Conservation (phyloP, 2,888 invertebrate species). For the Abrostola triplasia region DNA sequence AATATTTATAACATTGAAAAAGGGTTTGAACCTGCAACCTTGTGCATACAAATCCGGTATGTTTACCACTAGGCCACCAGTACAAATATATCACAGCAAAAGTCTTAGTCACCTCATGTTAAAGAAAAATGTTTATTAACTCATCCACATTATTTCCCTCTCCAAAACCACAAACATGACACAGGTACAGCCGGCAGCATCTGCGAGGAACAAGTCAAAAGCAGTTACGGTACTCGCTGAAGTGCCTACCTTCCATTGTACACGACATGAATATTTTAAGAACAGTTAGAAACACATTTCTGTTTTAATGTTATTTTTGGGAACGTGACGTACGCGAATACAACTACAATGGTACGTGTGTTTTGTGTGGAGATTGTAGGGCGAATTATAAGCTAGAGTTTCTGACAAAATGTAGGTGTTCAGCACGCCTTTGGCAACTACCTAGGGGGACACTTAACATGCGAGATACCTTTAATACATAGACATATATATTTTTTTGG, state of each 20-base stretch:
- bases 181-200: constrained; percentile 14
- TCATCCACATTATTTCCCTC: background rate
- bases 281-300: constrained; percentile 31
- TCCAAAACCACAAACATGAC: background rate
- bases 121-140: background rate
- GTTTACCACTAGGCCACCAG: no score
- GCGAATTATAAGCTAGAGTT: no score
- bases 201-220: constrained; percentile 41
- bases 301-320: constrained; percentile 41
- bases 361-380: no score
- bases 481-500: no score
- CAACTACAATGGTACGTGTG: background rate
- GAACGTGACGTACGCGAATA: constrained; percentile 27
- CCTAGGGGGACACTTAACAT: no score
- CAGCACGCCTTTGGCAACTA: no score
- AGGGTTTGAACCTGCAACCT: no score
- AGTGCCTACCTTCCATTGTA: constrained; percentile 46
- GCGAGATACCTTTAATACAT: no score
- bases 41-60: no score
- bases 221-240: constrained; percentile 35
- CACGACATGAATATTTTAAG: constrained; percentile 46
- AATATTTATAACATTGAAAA: no score
- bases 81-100: no score
- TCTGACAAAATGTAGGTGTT: no score
- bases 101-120: background rate